A percentile compares a stretch with the other conserved stretches of the same genome.
Evolutionary conservation across 2,113 vertebrate genomes (phyloP).

Genomic region (Butorides virescens): DNA sequence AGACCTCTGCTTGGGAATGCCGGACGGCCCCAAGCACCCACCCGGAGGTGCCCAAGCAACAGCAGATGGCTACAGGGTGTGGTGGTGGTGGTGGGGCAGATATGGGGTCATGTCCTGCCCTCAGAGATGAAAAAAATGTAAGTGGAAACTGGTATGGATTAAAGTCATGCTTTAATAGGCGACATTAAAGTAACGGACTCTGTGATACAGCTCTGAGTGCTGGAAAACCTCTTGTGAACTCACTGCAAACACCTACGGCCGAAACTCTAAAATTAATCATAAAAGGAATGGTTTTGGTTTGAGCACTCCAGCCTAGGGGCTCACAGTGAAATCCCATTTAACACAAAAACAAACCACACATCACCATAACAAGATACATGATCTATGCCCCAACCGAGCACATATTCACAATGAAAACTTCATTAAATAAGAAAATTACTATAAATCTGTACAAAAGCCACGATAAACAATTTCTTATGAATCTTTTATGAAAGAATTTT

Average conservation of each 20-base stretch:
- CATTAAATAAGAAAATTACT: conserved; percentile 52
- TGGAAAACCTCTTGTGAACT: neutral
- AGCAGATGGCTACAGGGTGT: neutral
- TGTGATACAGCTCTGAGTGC: neutral
- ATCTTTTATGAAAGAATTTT: neutral
- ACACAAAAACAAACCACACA: neutral
- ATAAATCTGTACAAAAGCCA: conserved; percentile 63
- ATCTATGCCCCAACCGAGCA: neutral
- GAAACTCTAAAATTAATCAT: neutral
- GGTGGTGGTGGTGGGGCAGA: neutral
- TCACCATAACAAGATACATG: neutral
- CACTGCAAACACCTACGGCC: neutral
- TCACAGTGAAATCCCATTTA: neutral
- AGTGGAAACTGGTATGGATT: neutral
- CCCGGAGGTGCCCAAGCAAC: neutral
- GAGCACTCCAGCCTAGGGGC: neutral
- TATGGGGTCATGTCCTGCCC: accelerated
- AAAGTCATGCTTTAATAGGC: conserved; percentile 64
- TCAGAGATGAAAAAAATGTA: neutral
- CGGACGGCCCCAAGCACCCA: accelerated
- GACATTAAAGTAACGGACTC: neutral
- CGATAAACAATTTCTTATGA: neutral
- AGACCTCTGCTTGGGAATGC: neutral
- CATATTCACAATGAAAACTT: neutral
- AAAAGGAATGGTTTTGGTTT: neutral